Evolutionary conservation across 1,140 invertebrate species (phyloP), one percentile per base, ranked within the genome.

Genomic region (Drosophila ercepeae): DNA sequence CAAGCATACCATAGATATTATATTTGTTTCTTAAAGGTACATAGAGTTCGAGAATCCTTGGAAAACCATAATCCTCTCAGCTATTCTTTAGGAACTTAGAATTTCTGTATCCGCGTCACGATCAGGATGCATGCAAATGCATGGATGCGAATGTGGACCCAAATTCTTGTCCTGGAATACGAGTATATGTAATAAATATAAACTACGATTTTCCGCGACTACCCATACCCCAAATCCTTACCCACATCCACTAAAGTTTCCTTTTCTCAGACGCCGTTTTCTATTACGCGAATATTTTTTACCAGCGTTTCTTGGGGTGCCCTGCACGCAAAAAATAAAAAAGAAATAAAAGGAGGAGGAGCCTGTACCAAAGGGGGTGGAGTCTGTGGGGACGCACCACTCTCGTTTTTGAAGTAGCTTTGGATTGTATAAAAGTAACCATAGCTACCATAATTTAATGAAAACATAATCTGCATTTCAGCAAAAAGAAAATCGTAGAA

Each of bases 371-470:
- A n/a, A 8, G 67, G 54, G 42, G 54, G 67, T 41, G 41, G 42
- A 46, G 46, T 70, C 65, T 71, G 53, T 74, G 34, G 72, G 67
- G 29, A 75, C 82, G 77, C 77, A 79, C 53, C 77, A 75, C 69
- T 74, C 57, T 57, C 60, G 63, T 70, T 60, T 88, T 88, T 88
- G 82, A 88, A 88, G 82, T 88, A 88, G 77, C 82, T 88, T 75
- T 88, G 82, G 70, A 88, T 88, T 88, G 83, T 78, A 88, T 88
- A 88, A 88, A 88, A 82, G 82, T 88, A 88, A 88, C 82, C 82
- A 88, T 88, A 88, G 82, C 78, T 82, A 88, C 82, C 63, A 89
- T 89, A 88, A 88, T 88, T 89, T 88, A 88, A 88, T 88, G 82
- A 88, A 88, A 88, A 88, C 82, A 88, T 88, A 88, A 88, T 88